Evolutionary conservation across 2,797 vertebrate genomes (phyloP).

Genomic region (Hephaestus fuliginosus): DNA sequence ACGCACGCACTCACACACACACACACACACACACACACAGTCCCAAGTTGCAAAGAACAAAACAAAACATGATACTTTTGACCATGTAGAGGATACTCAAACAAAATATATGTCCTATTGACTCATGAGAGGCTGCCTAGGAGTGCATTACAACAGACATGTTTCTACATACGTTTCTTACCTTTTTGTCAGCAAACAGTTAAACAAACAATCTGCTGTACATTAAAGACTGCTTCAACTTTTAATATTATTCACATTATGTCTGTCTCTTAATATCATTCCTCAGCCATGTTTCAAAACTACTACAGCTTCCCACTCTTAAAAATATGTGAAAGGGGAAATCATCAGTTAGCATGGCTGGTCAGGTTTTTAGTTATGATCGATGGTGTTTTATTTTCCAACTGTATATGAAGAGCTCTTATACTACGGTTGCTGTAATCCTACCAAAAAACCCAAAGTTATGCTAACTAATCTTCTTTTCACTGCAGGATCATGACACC

Average conservation of each 20-base stretch:
- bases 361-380: not conserved
- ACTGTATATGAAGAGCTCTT: not conserved
- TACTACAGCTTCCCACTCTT: too few species aligned
- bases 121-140: not conserved
- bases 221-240: not conserved
- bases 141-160: not conserved
- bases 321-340: not conserved
- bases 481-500: constrained; percentile 93
- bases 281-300: not conserved
- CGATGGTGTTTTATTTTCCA: not conserved
- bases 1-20: not conserved
- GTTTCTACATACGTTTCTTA: not conserved
- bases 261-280: not conserved
- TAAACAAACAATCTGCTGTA: not conserved
- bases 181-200: not conserved
- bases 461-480: not conserved
- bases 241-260: too few species aligned
- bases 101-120: not conserved
- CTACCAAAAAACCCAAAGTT: not conserved
- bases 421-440: not conserved
- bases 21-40: not conserved
- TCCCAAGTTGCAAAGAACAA: not conserved
- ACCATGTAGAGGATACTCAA: not conserved
- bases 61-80: not conserved
- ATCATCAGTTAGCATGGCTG: not conserved